These are phyloP conservation scores for Caenorhabditis tropicalis DNA, from an alignment of 1,140 invertebrate species.

Conservation along the genomic window DNA sequence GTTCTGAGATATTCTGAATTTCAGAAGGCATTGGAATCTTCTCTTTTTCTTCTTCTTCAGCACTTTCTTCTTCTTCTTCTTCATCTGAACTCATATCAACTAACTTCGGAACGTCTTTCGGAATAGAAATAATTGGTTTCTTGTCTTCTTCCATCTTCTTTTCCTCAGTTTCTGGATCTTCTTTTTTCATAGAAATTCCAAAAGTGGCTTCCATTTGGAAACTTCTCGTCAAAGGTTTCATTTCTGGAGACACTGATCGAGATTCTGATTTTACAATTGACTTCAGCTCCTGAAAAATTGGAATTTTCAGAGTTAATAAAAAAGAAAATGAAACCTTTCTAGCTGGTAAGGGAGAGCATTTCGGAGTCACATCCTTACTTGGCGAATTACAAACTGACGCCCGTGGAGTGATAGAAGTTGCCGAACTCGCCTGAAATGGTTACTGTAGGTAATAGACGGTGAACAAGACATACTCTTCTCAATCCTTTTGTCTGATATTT, in stretches of 20 bases:
- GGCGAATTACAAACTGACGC: conserved; percentile 15
- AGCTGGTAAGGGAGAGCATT: conserved; percentile 4
- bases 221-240: conserved; percentile 3
- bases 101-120: not conserved
- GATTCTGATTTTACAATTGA: not conserved
- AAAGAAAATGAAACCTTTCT: not conserved
- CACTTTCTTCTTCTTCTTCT: not conserved
- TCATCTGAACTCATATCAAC: conserved; percentile 14
- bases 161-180: not conserved
- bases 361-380: conserved; percentile 11
- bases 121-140: not conserved
- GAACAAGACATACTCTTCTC: not conserved
- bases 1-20: not conserved
- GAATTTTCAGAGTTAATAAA: not conserved
- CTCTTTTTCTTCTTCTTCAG: not conserved
- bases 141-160: not conserved
- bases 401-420: not conserved
- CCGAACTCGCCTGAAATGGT: conserved; percentile 11
- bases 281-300: not conserved
- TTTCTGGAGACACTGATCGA: not conserved
- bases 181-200: not conserved
- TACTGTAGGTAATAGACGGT: no score
- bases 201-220: conserved; percentile 21
- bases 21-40: no score
- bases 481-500: conserved; percentile 14